A percentile compares a stretch with the other conserved stretches of the same genome.
These are phyloP conservation scores for Drosophila ohnishii DNA, from an alignment of 1,140 invertebrate genomes.

Conservation along the genomic window DNA sequence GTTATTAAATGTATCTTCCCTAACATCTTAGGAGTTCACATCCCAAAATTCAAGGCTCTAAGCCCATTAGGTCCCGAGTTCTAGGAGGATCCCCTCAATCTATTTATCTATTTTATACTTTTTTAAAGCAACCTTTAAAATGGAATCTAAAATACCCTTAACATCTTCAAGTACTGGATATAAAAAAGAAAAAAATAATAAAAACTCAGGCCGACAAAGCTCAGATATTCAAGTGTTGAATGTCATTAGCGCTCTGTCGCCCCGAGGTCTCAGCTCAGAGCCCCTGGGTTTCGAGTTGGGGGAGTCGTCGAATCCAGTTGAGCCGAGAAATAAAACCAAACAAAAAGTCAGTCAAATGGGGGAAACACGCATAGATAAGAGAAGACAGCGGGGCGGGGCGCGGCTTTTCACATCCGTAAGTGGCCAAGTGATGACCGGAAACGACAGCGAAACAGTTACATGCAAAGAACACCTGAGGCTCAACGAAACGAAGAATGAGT, in stretches of 20 bases:
- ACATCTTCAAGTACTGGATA: background rate
- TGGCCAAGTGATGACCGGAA: constrained; percentile 75
- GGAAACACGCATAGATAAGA: background rate
- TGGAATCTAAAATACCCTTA: background rate
- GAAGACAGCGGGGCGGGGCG: background rate
- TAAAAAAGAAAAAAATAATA: constrained; percentile 7
- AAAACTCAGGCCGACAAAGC: constrained; percentile 40
- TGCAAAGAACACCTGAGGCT: constrained; percentile 66
- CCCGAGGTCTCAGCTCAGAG: constrained; percentile 50
- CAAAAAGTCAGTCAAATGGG: constrained; percentile 30
- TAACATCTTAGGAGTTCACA: background rate
- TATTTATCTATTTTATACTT: background rate
- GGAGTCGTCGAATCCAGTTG: constrained; percentile 52
- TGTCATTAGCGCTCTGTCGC: constrained; percentile 76
- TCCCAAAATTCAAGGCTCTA: background rate
- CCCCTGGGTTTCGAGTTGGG: constrained; percentile 15
- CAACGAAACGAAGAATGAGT: constrained; percentile 4
- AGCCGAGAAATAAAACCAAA: constrained; percentile 58
- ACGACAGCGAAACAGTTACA: constrained; percentile 62
- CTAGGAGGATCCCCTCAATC: background rate
- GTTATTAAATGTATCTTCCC: no score
- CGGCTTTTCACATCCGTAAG: constrained; percentile 59
- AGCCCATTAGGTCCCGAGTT: background rate
- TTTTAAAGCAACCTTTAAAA: no score
- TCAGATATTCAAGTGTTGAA: constrained; percentile 58